These are phyloP conservation scores for Micromesistius poutassou DNA, from an alignment of 2,797 vertebrate genomes.

Conservation along the genomic window DNA sequence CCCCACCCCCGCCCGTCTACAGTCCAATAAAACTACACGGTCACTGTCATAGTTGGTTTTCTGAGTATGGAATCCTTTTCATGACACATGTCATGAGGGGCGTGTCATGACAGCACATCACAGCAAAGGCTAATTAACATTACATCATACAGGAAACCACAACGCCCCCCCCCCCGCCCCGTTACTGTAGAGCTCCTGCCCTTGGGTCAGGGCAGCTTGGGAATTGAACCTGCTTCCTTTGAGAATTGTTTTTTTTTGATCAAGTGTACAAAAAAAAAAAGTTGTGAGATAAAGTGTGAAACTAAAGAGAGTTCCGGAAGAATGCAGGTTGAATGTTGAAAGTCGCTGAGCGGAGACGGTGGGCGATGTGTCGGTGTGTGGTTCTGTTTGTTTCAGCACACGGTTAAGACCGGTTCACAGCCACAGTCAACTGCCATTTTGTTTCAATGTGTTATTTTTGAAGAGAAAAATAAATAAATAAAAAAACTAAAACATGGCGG, in stretches of 20 bases:
- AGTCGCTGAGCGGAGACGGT: too few species aligned
- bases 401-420: background rate
- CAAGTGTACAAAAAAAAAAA: too few species aligned
- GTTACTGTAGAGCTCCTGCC: background rate
- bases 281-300: background rate
- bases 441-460: background rate
- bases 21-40: background rate
- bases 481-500: background rate
- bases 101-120: constrained; percentile 49
- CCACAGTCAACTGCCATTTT: background rate
- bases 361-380: background rate
- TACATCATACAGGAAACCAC: constrained; percentile 53
- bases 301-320: background rate
- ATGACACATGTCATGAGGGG: constrained; percentile 28
- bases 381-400: background rate
- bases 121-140: constrained; percentile 45
- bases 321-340: too few species aligned
- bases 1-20: constrained; percentile 10
- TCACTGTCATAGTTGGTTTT: constrained; percentile 20
- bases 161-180: constrained; percentile 18
- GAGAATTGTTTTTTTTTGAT: background rate
- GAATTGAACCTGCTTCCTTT: constrained; percentile 24
- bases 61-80: constrained; percentile 8
- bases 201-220: constrained; percentile 42
- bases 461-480: background rate